phyloP scores from a whole-genome alignment of 2,797 vertebrate species.

The Pseudochromis fuscus region DNA sequence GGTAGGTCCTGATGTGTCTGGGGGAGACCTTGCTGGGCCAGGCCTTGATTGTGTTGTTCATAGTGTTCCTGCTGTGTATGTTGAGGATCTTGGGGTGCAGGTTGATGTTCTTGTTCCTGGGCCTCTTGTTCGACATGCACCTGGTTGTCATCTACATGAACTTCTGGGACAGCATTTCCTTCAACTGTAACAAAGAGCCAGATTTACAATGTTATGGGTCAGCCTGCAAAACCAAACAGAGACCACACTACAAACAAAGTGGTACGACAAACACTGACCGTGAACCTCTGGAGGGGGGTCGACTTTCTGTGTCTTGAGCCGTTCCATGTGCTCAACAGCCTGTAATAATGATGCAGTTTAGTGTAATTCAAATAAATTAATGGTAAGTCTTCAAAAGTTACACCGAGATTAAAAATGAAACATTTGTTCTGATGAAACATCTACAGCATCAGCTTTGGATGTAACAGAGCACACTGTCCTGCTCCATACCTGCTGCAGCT shows the following conservation, averaged over 20 bases:
- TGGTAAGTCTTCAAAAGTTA: too few species aligned
- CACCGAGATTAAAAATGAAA: too few species aligned
- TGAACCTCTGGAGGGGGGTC: slow-evolving; percentile 84
- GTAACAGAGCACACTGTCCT: background rate
- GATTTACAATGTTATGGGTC: slow-evolving; percentile 6
- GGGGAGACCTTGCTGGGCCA: slow-evolving; percentile 60
- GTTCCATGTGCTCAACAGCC: slow-evolving; percentile 96
- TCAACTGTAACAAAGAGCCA: slow-evolving; percentile 67
- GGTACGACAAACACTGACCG: slow-evolving; percentile 74
- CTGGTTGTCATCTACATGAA: slow-evolving; percentile 51
- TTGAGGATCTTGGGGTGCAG: slow-evolving; percentile 41
- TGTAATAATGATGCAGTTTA: slow-evolving; percentile 65
- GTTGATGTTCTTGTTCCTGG: slow-evolving; percentile 60
- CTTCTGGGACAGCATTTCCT: slow-evolving; percentile 73
- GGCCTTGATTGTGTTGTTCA: slow-evolving; percentile 47
- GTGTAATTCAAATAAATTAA: background rate
- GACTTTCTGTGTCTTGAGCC: slow-evolving; percentile 89
- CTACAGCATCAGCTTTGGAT: background rate
- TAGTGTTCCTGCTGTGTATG: slow-evolving; percentile 60
- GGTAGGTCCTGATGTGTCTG: slow-evolving; percentile 74
- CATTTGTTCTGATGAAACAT: background rate
- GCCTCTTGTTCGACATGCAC: slow-evolving; percentile 59
- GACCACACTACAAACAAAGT: slow-evolving; percentile 8
- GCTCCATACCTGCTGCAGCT: slow-evolving; percentile 90
- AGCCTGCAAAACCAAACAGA: background rate